Base-by-base conservation (phyloP, 1,140 invertebrate species). In the Heliconius himera region DNA sequence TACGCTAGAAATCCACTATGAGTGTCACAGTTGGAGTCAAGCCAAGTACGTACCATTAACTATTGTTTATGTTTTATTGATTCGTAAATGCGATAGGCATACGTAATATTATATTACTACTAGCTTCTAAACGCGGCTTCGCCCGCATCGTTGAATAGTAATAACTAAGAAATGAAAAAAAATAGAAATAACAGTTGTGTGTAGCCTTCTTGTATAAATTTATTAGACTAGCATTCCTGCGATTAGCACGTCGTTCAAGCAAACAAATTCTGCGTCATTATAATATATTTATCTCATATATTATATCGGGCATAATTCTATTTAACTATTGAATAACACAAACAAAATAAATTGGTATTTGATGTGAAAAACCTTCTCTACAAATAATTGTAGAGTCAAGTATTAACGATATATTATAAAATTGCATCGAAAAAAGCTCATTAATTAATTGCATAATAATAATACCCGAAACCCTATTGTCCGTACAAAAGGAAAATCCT, bases 11-110 rank as follows among this genome's bases (percentile, higher is more conserved):
- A 66, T 76, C 56, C 74, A 76, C 36, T 76, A 46, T 74, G 54
- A 66, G 33, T 76, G 74, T 51, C 56, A 76, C 74, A 76, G 54
- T 76, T 76, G 74, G 74, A 33, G 54, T 66, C 18, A 18, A 8
- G 74, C 74, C 74, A 76, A 60, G 18, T 56, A 56, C 73, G n/a
- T 41, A 66, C 74, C 41, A 60, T 79, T 75, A 79, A 79, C 78
- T 26, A 66, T 73, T 79, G 18, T 54, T 73, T 79, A 33, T 60
- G 70, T 77, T 51, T 72, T 70, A 72, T 72, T 72, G 46, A 29
- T 71, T 77, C 22, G 26, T 33, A 66, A 66, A 66, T 13, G 60
- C 22, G 60, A 29, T 66, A 66, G 1, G 60, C 60, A 66, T 66
- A 66, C 60, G 60, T 66, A 29, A 66, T 36, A 36, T 54, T n/a